Conservation (phyloP, 92 coral and sea anemone genomes). For the Umimayanthus chanpuru region DNA sequence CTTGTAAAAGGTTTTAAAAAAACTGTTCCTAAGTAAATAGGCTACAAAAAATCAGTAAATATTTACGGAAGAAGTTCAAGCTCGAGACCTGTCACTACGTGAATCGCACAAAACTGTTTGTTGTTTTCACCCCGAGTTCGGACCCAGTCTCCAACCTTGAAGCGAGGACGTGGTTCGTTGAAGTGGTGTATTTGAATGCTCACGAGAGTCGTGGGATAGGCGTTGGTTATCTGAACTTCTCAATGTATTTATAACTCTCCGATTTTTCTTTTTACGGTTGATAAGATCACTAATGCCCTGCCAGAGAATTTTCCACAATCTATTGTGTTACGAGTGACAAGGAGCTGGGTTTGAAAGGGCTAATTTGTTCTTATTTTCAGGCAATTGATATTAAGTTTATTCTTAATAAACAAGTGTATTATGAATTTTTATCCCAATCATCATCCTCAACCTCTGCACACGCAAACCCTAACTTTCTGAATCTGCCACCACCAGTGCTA, state of each 20-base stretch:
- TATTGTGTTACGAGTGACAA: not conserved
- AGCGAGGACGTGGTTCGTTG: not conserved
- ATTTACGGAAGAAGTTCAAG: conserved; percentile 27
- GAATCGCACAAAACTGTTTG: conserved; percentile 18
- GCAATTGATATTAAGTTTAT: not conserved
- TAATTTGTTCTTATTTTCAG: not conserved
- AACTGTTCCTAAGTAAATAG: conserved; percentile 32
- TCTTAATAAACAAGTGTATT: conserved; percentile 2
- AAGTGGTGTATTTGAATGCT: conserved; percentile 15
- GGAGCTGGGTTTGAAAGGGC: not conserved
- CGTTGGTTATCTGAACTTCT: too few species aligned
- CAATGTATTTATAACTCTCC: too few species aligned
- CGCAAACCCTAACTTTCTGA: not conserved
- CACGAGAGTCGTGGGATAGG: too few species aligned
- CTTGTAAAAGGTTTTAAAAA: conserved; percentile 32
- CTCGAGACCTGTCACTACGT: not conserved
- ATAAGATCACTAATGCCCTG: too few species aligned
- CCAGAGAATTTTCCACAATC: too few species aligned
- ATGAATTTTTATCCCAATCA: not conserved
- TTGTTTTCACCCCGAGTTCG: conserved; percentile 29
- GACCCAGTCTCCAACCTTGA: not conserved
- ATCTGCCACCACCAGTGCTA: not conserved
- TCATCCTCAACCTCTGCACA: not conserved
- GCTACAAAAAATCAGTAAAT: conserved; percentile 36
- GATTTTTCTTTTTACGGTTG: too few species aligned